A percentile compares a stretch with the other conserved stretches of the same genome.
These are phyloP conservation scores for Stictocephala bisonia DNA, from an alignment of 2,888 invertebrate species.

Conservation along the genomic window DNA sequence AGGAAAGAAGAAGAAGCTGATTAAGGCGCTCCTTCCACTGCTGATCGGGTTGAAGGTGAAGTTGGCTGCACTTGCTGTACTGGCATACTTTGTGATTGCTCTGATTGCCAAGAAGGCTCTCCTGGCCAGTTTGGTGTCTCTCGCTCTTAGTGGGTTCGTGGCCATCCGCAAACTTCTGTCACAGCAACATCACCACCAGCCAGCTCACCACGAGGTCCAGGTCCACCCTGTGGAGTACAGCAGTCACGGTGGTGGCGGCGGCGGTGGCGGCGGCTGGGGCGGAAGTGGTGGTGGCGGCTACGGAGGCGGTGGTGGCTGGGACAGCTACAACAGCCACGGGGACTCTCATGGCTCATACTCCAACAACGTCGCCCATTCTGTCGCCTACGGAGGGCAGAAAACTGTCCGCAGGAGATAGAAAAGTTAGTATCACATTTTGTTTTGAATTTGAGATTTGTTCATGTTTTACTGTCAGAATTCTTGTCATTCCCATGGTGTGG, in stretches of 20 bases:
- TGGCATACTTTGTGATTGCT: slow-evolving; percentile 70
- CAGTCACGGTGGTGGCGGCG: slow-evolving; percentile 54
- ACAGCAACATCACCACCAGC: slow-evolving; percentile 51
- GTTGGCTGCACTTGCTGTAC: slow-evolving; percentile 68
- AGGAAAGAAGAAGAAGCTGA: slow-evolving; percentile 69
- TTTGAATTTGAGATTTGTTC: no score
- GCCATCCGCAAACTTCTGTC: slow-evolving; percentile 60
- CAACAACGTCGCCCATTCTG: slow-evolving; percentile 67
- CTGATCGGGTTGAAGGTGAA: slow-evolving; percentile 72
- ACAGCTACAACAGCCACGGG: slow-evolving; percentile 56
- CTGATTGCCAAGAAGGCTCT: slow-evolving; percentile 75
- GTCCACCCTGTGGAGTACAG: slow-evolving; percentile 47
- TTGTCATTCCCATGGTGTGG: no score
- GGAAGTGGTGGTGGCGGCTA: slow-evolving; percentile 58
- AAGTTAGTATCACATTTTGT: neutral
- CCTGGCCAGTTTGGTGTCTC: slow-evolving; percentile 70
- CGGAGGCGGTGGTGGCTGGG: slow-evolving; percentile 58
- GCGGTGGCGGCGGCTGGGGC: slow-evolving; percentile 54
- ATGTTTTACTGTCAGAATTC: no score
- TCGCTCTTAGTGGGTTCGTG: slow-evolving; percentile 70
- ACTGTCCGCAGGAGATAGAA: slow-evolving; percentile 51
- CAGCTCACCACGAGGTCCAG: slow-evolving; percentile 49
- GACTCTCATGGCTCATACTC: slow-evolving; percentile 66
- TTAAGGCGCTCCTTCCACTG: slow-evolving; percentile 70
- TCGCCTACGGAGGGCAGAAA: slow-evolving; percentile 68